Percentiles rank a stretch among this genome's conserved stretches.
Conservation (phyloP, 2,888 invertebrate species). For the Plebejus melissa region DNA sequence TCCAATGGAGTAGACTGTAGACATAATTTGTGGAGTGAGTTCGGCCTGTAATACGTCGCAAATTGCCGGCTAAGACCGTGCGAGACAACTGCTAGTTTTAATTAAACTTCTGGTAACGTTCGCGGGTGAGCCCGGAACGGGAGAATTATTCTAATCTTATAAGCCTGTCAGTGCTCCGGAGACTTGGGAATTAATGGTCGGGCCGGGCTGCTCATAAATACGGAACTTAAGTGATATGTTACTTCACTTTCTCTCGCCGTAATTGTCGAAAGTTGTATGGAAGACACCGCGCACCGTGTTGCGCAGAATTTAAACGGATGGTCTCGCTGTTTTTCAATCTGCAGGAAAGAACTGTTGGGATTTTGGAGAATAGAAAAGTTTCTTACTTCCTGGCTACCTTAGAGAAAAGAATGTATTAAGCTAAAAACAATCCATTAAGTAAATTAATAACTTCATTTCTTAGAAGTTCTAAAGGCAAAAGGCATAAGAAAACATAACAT, state of each 20-base stretch:
- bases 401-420: not conserved
- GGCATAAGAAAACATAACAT: not conserved
- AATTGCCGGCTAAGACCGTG: slow-evolving; percentile 79
- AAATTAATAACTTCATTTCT: not conserved
- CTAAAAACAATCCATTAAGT: not conserved
- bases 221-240: slow-evolving; percentile 23
- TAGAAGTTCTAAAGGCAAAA: not conserved
- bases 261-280: not conserved
- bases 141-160: slow-evolving; percentile 78
- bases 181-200: slow-evolving; percentile 54
- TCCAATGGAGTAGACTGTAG: slow-evolving; percentile 75
- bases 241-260: slow-evolving; percentile 1
- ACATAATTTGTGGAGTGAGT: slow-evolving; percentile 78
- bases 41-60: slow-evolving; percentile 77
- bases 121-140: slow-evolving; percentile 70
- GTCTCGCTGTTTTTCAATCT: too few species aligned
- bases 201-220: slow-evolving; percentile 16
- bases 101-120: slow-evolving; percentile 76
- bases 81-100: slow-evolving; percentile 80
- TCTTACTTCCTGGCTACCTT: not conserved
- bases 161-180: slow-evolving; percentile 69
- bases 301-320: not conserved
- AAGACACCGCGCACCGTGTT: not conserved
- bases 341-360: too few species aligned
- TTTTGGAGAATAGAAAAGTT: not conserved